A percentile compares a stretch with the other conserved stretches of the same genome.
Evolutionary conservation across 1,140 invertebrate genomes (phyloP).

Genomic region (Pollicipes pollicipes): DNA sequence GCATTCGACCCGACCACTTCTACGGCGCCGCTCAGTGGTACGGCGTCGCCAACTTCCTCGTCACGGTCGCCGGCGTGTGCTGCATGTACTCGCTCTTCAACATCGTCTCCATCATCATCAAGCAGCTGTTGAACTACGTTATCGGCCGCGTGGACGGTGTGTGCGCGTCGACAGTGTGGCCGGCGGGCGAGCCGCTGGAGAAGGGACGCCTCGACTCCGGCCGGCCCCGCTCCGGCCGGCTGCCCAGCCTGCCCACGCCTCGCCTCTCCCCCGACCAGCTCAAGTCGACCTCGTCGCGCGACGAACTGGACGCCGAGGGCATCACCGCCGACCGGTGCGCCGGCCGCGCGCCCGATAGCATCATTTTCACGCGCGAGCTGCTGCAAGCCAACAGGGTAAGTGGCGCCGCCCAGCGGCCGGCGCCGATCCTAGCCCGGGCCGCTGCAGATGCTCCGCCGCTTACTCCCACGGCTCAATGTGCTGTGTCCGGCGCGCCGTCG

Average conservation of each 20-base stretch:
- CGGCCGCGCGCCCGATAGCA: not conserved
- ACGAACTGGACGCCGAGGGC: not conserved
- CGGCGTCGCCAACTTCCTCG: slow-evolving; percentile 33
- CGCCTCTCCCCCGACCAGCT: not conserved
- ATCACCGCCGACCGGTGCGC: no score
- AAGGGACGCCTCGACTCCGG: not conserved
- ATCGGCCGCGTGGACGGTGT: not conserved
- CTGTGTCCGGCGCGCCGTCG: no score
- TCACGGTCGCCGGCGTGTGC: slow-evolving; percentile 45
- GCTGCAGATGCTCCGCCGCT: no score
- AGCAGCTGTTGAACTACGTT: slow-evolving; percentile 42
- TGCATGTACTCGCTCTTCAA: slow-evolving; percentile 52
- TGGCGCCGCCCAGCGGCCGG: no score
- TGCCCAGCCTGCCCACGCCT: not conserved
- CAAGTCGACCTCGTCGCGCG: not conserved
- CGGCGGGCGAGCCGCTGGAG: no score
- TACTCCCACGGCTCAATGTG: no score
- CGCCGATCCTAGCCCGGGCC: no score
- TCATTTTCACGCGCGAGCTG: not conserved
- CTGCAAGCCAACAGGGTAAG: not conserved
- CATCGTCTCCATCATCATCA: slow-evolving; percentile 51
- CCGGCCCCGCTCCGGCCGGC: no score
- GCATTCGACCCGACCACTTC: slow-evolving; percentile 34
- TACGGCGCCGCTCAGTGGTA: not conserved
- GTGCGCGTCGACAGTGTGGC: not conserved